Evolutionary conservation across 2,113 vertebrate genomes (phyloP), one percentile per base, ranked within the genome.

Genomic region (Protobothrops mucrosquamatus): DNA sequence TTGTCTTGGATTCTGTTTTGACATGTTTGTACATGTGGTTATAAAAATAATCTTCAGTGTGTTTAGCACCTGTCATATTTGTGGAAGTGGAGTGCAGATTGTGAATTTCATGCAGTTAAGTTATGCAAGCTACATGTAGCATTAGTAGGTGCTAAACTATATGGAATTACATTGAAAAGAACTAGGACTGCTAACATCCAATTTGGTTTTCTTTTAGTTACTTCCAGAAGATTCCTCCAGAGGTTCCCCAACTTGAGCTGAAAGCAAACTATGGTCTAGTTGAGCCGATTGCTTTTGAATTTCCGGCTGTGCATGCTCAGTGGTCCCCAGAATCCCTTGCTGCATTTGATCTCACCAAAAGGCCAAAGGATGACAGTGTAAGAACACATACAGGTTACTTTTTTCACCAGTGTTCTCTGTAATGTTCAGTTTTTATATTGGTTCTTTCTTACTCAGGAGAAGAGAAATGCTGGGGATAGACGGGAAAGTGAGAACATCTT

Each of bases 231-330:
- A 97, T 99, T 88, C 99, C 99, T 29, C 96, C 97, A 4, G 99
- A 99, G 94, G 97, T 99, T 20, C 99, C 99, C 5, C 98, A 98
- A 88, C 97, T 99, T 97, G 99, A 99, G 96, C 94, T 99, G 94
- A 99, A 99, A 96, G 99, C 99, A 3, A 99, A 98, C 93, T 99
- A 99, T 3, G 99, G 99, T 87, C 97, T 99, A 59, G 99, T 99
- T 1, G 99, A 99, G 94, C 99, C 99, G 0, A 57, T 98, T 89
- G 88, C 97, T 85, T 99, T 99, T 34, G 98, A 99, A 96, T 98
- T 99, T 94, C 98, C 99, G 26, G 94, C 98, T 4, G 93, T 98
- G 88, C 98, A 97, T 0, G 87, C 98, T 26, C 98, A 98, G 91
- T 99, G 99, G 98, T 98, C 98, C 22, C 95, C 98, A 51, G 98